phyloP scores from a whole-genome alignment of 2,797 vertebrate genomes.

The Coendou prehensilis region DNA sequence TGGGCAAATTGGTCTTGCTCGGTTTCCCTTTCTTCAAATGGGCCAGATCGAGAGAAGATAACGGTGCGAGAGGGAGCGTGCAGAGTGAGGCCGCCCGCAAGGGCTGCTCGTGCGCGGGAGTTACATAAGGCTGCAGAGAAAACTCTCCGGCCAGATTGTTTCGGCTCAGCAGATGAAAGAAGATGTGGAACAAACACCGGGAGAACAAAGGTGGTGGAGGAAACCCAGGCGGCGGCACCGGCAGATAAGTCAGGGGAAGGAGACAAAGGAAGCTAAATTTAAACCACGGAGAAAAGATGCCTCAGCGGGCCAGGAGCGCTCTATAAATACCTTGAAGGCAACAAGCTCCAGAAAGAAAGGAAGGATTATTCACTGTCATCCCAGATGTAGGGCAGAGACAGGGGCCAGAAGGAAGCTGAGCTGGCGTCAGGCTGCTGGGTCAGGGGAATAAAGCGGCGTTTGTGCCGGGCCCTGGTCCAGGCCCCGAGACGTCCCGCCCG shows the following conservation, averaged over 20 bases:
- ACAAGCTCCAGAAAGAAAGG: constrained; percentile 80
- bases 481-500: fast-evolving
- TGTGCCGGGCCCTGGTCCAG: background rate
- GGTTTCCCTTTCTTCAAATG: background rate
- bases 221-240: constrained; percentile 69
- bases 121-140: constrained; percentile 69
- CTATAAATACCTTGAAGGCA: constrained; percentile 85
- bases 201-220: constrained; percentile 78
- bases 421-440: constrained; percentile 45
- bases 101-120: background rate
- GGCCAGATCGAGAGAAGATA: background rate
- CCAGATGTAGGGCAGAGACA: constrained; percentile 80
- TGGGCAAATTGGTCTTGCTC: background rate
- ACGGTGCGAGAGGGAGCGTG: constrained; percentile 63
- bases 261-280: constrained; percentile 85
- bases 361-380: constrained; percentile 79
- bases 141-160: background rate
- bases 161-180: constrained; percentile 56
- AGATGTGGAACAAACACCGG: constrained; percentile 73
- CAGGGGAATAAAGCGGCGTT: background rate
- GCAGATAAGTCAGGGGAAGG: constrained; percentile 77
- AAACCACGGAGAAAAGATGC: constrained; percentile 76
- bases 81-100: background rate
- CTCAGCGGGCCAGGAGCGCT: constrained; percentile 71
- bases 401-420: constrained; percentile 75